A percentile compares a stretch with the other conserved stretches of the same genome.
Evolutionary conservation across 2,797 vertebrate genomes (phyloP).

Genomic region (Hippocampus kuda): DNA sequence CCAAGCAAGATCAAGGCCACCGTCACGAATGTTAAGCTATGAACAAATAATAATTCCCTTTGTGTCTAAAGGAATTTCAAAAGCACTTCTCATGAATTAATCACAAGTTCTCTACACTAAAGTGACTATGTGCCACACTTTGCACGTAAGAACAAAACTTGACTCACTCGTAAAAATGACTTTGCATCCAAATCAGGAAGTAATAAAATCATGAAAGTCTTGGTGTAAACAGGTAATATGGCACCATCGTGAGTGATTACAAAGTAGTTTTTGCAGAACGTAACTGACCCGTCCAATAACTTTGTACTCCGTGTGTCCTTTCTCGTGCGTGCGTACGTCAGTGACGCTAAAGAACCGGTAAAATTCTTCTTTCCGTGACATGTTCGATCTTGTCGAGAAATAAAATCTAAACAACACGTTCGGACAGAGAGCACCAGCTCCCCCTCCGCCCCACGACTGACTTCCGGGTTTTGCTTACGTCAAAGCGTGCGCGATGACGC

Average conservation of each 20-base stretch:
- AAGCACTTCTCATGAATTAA: slow-evolving; percentile 25
- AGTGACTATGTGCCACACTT: not conserved
- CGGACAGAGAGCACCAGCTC: not conserved
- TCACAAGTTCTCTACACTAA: slow-evolving; percentile 37
- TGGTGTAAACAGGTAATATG: not conserved
- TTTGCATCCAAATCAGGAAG: not conserved
- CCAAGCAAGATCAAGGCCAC: not conserved
- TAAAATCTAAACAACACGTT: not conserved
- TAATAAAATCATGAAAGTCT: not conserved
- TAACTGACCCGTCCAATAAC: slow-evolving; percentile 77
- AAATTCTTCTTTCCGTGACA: slow-evolving; percentile 80
- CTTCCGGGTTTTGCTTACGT: slow-evolving; percentile 49
- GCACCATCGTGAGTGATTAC: not conserved
- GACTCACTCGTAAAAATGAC: not conserved
- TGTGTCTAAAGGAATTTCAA: slow-evolving; percentile 20
- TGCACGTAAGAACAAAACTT: not conserved
- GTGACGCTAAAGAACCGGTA: slow-evolving; percentile 74
- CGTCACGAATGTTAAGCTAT: not conserved
- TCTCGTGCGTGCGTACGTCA: slow-evolving; percentile 79
- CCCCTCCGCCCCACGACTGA: not conserved
- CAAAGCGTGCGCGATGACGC: slow-evolving; percentile 11
- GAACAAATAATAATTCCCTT: not conserved
- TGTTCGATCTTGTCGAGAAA: slow-evolving; percentile 29
- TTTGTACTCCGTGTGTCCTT: slow-evolving; percentile 87
- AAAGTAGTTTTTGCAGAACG: not conserved